These are phyloP conservation scores for Ornithoptera alexandrae DNA, from an alignment of 2,888 invertebrate species.

Conservation along the genomic window DNA sequence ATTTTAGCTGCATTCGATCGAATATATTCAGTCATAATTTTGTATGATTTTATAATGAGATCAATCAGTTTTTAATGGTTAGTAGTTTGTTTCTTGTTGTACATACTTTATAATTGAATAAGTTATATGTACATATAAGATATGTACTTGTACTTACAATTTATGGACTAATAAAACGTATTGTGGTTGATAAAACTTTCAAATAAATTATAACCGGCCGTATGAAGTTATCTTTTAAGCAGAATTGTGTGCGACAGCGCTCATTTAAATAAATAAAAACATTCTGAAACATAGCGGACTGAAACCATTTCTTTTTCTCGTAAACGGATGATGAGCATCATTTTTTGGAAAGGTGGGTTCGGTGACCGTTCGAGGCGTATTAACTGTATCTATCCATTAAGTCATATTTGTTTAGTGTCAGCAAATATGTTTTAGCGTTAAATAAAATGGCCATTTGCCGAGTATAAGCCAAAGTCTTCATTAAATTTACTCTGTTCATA, in stretches of 20 bases:
- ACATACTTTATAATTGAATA: too few relatives aligned
- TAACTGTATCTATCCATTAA: conserved; percentile 12
- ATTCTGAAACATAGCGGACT: conserved; percentile 11
- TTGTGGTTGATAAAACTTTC: background rate
- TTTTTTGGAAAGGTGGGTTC: conserved; percentile 16
- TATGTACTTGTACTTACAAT: background rate
- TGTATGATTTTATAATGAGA: too few relatives aligned
- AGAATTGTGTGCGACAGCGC: background rate
- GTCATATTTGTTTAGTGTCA: background rate
- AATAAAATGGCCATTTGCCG: background rate
- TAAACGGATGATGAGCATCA: background rate
- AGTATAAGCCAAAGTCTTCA: background rate
- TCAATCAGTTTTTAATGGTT: too few relatives aligned
- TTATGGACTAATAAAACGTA: background rate
- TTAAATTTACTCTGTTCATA: background rate
- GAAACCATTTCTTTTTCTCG: conserved; percentile 20
- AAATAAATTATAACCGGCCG: background rate
- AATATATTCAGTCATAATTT: too few relatives aligned
- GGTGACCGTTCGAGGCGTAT: conserved; percentile 10
- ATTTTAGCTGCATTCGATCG: too few relatives aligned
- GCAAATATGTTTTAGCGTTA: background rate
- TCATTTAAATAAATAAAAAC: conserved; percentile 1
- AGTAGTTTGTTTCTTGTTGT: too few relatives aligned
- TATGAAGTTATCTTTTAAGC: conserved; percentile 1
- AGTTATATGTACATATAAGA: too few relatives aligned